Evolutionary conservation across 2,797 vertebrate genomes (phyloP).

Genomic region (Oryzias sinensis): DNA sequence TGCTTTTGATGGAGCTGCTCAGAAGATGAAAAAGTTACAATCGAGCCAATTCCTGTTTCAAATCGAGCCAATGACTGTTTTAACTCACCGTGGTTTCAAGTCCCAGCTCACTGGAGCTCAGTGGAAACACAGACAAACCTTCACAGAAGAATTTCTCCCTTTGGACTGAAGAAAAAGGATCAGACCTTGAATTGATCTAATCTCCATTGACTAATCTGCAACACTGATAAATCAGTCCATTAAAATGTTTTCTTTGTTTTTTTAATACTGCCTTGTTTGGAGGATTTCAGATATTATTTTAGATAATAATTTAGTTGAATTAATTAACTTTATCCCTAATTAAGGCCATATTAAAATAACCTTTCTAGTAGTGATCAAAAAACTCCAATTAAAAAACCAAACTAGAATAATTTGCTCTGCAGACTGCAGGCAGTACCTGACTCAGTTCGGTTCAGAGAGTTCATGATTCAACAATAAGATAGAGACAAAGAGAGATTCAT

Average conservation of each 20-base stretch:
- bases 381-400: no score
- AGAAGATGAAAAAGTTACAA: conserved; percentile 51
- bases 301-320: no score
- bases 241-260: not conserved
- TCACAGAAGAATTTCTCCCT: not conserved
- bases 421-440: no score
- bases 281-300: not conserved
- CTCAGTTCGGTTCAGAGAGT: no score
- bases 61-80: conserved; percentile 29
- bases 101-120: conserved; percentile 13
- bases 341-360: no score
- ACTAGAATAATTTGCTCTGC: no score
- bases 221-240: not conserved
- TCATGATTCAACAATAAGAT: no score
- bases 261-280: not conserved
- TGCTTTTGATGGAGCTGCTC: conserved; percentile 22
- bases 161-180: no score
- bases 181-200: not conserved
- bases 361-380: no score
- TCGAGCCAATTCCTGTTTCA: conserved; percentile 25
- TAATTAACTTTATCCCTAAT: no score
- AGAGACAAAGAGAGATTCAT: no score
- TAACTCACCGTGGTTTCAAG: conserved; percentile 6
- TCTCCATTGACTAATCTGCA: not conserved
- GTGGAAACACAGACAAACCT: conserved; percentile 10